Percentiles rank a stretch among this genome's conserved stretches.
Evolutionary conservation across 2,113 vertebrate species (phyloP).

Genomic region (Rana temporaria): DNA sequence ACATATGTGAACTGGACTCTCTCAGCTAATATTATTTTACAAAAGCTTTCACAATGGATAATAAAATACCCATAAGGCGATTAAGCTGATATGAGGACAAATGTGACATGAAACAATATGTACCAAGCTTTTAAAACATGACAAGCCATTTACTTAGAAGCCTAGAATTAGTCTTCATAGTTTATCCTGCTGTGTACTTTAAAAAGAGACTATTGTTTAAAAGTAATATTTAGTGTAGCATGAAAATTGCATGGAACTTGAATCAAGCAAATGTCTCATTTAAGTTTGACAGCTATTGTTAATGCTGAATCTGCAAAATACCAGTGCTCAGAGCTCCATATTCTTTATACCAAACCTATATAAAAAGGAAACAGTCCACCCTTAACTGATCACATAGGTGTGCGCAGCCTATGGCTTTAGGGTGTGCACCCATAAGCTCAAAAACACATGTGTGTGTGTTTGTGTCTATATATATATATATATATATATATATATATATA

Average conservation of each 20-base stretch:
- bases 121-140: slow-evolving; percentile 34
- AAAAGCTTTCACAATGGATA: slow-evolving; percentile 34
- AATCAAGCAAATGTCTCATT: background rate
- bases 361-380: too few relatives aligned
- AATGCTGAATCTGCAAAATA: background rate
- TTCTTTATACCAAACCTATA: background rate
- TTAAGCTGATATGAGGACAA: slow-evolving; percentile 23
- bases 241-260: background rate
- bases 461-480: too few relatives aligned
- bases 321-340: background rate
- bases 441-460: too few relatives aligned
- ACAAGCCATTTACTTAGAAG: slow-evolving; percentile 44
- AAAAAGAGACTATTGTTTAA: slow-evolving; percentile 43
- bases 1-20: background rate
- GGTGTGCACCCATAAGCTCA: too few relatives aligned
- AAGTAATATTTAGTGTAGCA: slow-evolving; percentile 17
- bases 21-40: slow-evolving; percentile 22
- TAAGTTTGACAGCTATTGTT: background rate
- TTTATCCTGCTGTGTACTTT: slow-evolving; percentile 25
- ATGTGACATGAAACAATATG: slow-evolving; percentile 37
- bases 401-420: too few relatives aligned
- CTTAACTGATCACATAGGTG: too few relatives aligned
- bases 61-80: slow-evolving; percentile 27
- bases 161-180: slow-evolving; percentile 32
- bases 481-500: too few relatives aligned